Evolutionary conservation across 1,140 invertebrate species (phyloP).

Genomic region (Meloidogyne hapla): DNA sequence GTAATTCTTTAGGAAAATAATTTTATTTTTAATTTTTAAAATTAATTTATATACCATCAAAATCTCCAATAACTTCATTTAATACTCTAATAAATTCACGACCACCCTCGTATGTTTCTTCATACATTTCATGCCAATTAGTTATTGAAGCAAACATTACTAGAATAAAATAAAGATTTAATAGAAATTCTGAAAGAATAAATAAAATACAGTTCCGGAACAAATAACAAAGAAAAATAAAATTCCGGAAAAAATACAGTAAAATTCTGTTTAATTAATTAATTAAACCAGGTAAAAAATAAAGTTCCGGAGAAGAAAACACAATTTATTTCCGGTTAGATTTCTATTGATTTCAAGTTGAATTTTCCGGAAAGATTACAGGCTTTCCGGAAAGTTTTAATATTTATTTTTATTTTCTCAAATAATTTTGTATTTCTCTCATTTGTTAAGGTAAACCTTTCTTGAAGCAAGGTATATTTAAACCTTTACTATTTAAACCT

Average conservation of each 20-base stretch:
- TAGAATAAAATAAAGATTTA: neutral
- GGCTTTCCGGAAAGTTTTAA: too few species aligned
- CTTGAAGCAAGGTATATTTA: slow-evolving; percentile 83
- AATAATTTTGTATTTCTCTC: slow-evolving; percentile 79
- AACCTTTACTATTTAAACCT: too few species aligned
- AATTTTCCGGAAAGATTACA: too few species aligned
- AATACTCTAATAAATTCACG: slow-evolving; percentile 88
- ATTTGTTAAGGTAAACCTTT: slow-evolving; percentile 76
- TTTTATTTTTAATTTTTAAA: neutral
- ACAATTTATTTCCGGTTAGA: too few species aligned
- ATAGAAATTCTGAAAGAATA: too few species aligned
- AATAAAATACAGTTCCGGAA: too few species aligned
- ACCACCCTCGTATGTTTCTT: slow-evolving; percentile 71
- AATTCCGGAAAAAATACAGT: too few species aligned
- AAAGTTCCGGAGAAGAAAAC: too few species aligned
- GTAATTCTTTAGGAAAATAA: slow-evolving; percentile 70
- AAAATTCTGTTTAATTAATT: too few species aligned
- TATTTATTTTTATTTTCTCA: too few species aligned
- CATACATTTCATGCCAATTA: slow-evolving; percentile 92
- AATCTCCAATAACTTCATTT: slow-evolving; percentile 89
- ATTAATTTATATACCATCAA: slow-evolving; percentile 71
- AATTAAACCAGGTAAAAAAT: too few species aligned
- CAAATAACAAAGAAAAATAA: too few species aligned
- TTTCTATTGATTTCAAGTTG: slow-evolving; percentile 63
- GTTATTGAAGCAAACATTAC: slow-evolving; percentile 70